Evolutionary conservation across 2,113 vertebrate genomes (phyloP), one percentile per base, ranked within the genome.

Genomic region (Pyxicephalus adspersus): DNA sequence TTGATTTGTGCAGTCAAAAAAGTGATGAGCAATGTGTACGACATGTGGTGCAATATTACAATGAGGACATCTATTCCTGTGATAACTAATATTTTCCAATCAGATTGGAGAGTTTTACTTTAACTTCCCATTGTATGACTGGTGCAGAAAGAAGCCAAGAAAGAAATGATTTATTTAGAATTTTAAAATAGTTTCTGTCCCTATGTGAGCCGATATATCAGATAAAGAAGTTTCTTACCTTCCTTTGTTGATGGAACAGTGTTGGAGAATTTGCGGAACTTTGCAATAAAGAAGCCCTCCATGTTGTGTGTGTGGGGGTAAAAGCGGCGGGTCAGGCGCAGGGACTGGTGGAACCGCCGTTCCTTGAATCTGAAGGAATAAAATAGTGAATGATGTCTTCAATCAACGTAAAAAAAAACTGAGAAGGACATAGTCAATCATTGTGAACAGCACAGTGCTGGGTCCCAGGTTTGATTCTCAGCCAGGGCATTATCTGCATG

Each of bases 251-350:
- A 89, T 0, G 96, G 97, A 77, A 97, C 84, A 9, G 92, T 89
- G 61, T 98, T 98, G 22, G 96, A 95, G 87, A 99, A 96, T 64
- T 99, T 99, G 89, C 97, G 97, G 54, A 99, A 84, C 85, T 98
- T 99, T 73, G 97, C 96, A 16, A 99, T 94, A 81, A 99, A 99
- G 87, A 99, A 99, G 0, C 98, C 97, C 5, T 99, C 98, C 97
- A 99, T 97, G 5, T 99, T 99, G 86, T 99, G 98, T 0, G 94
- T 95, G 84, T 99, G 97, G 9, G 98, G 97, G 83, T 99, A 99
- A 89, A 99, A 98, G 25, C 98, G 91, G 0, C 95, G 93, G 0
- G 96, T 84, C 3, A 90, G 92, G 26, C 90, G 92, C 60, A 99
- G 91, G n/a, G 94, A 92, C 0, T 95, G 96, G 84, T 99, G 96